Percentiles rank a stretch among this genome's conserved stretches.
phyloP scores from a whole-genome alignment of 2,888 invertebrate genomes.

The Argynnis bischoffii region DNA sequence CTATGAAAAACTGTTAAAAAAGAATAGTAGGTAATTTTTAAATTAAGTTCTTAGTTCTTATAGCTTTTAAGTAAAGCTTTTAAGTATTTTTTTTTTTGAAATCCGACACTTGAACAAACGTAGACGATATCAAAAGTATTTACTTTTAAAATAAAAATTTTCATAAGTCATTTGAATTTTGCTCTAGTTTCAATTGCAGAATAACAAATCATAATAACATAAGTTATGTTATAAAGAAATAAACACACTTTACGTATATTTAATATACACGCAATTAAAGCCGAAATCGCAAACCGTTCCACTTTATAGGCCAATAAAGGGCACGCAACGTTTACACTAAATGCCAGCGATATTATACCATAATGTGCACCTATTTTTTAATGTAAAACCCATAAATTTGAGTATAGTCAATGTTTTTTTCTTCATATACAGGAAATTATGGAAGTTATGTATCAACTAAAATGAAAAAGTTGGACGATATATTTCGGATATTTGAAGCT shows the following conservation, averaged over 20 bases:
- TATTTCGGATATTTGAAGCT: not conserved
- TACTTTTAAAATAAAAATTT: not conserved
- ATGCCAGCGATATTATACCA: conserved; percentile 45
- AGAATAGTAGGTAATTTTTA: no score
- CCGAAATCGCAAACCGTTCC: conserved; percentile 52
- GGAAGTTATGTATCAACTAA: not conserved
- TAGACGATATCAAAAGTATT: not conserved
- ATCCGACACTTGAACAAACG: no score
- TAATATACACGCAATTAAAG: conserved; percentile 56
- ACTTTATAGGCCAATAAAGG: conserved; percentile 58
- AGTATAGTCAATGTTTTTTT: conserved; percentile 23
- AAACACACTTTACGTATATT: conserved; percentile 54
- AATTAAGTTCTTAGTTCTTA: no score
- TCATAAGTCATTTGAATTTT: no score
- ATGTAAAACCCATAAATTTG: conserved; percentile 35
- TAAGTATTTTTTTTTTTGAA: no score
- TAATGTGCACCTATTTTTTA: conserved; percentile 40
- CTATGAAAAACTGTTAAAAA: no score
- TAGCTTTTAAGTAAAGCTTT: no score
- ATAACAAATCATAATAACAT: conserved; percentile 5
- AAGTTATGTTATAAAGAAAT: conserved; percentile 43
- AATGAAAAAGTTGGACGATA: not conserved
- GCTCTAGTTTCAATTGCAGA: not conserved
- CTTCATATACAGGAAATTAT: conserved; percentile 4
- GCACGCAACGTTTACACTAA: conserved; percentile 54